Percentiles rank a stretch among this genome's conserved stretches.
Evolutionary conservation across 2,888 invertebrate genomes (phyloP).

Genomic region (Ctena decussata): DNA sequence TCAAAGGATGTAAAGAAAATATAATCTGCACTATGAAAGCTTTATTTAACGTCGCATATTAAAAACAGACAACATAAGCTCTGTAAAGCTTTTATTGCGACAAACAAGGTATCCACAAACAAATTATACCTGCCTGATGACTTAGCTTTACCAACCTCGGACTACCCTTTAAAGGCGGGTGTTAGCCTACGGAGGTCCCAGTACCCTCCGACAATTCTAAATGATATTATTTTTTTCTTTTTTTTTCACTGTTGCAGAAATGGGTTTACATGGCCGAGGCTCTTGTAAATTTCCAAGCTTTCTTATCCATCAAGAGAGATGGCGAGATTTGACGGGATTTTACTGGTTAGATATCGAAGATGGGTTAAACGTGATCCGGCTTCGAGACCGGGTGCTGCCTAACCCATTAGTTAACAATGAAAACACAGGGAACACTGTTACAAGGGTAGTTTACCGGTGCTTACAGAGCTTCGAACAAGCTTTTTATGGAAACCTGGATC

Average conservation of each 20-base stretch:
- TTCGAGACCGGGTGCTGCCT: neutral
- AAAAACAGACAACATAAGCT: too few relatives aligned
- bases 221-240: too few relatives aligned
- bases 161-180: too few relatives aligned
- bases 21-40: too few relatives aligned
- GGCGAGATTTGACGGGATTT: conserved; percentile 18
- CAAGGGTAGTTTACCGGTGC: conserved; percentile 30
- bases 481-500: conserved; percentile 3
- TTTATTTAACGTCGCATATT: too few relatives aligned
- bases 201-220: too few relatives aligned
- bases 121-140: too few relatives aligned
- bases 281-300: conserved; percentile 18
- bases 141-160: too few relatives aligned
- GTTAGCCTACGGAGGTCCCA: too few relatives aligned
- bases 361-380: conserved; percentile 3
- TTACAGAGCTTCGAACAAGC: conserved; percentile 10
- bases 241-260: conserved; percentile 16
- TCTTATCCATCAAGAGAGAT: conserved; percentile 8
- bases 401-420: neutral
- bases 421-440: conserved; percentile 1
- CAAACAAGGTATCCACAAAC: too few relatives aligned
- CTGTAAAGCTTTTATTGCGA: too few relatives aligned
- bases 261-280: neutral
- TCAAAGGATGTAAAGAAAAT: too few relatives aligned
- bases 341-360: neutral